Conservation (phyloP, 2,113 vertebrate species). For the Zapus hudsonius region DNA sequence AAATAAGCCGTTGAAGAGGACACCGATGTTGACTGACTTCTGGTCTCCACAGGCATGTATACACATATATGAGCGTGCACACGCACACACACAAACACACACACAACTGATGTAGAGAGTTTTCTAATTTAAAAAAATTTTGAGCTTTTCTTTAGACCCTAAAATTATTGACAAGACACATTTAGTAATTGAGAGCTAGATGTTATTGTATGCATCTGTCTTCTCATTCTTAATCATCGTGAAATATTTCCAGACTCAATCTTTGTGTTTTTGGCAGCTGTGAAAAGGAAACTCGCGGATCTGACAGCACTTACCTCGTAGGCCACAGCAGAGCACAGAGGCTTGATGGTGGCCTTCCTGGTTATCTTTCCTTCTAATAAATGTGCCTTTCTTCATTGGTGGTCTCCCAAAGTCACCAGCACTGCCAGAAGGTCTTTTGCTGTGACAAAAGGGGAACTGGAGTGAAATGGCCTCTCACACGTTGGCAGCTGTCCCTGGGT, state of each 20-base stretch:
- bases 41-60: too few relatives aligned
- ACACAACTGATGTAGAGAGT: neutral
- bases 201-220: neutral
- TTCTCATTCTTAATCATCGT: neutral
- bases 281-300: neutral
- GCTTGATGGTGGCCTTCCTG: neutral
- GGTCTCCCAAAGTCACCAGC: conserved; percentile 66
- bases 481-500: conserved; percentile 47
- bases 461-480: conserved; percentile 63
- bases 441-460: conserved; percentile 65
- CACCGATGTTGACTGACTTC: too few relatives aligned
- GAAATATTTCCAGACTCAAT: neutral
- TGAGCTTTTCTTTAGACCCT: neutral
- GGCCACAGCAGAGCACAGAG: neutral
- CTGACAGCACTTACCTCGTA: neutral
- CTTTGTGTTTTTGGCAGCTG: neutral
- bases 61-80: too few relatives aligned
- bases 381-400: conserved; percentile 62
- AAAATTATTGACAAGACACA: neutral
- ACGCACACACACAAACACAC: too few relatives aligned
- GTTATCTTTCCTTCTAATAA: neutral
- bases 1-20: too few relatives aligned
- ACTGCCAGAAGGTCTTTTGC: conserved; percentile 62
- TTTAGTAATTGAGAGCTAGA: neutral
- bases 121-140: conserved; percentile 30